These are phyloP conservation scores for Eubucco bourcierii DNA, from an alignment of 2,113 vertebrate genomes.

Conservation along the genomic window DNA sequence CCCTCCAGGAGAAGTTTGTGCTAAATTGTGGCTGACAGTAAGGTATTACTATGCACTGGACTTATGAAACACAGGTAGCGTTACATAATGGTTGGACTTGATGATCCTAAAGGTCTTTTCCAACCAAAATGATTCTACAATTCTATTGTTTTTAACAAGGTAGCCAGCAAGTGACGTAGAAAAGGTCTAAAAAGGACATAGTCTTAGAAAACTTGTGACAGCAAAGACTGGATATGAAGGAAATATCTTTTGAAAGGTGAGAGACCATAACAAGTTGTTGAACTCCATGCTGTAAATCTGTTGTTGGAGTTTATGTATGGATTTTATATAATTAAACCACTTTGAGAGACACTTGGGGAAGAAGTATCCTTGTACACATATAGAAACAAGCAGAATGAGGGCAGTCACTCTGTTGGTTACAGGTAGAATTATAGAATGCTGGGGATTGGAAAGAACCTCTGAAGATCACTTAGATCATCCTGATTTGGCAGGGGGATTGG, in stretches of 20 bases:
- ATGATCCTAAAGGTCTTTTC: too few relatives aligned
- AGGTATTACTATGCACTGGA: background rate
- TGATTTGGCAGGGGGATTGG: too few relatives aligned
- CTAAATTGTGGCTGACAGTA: background rate
- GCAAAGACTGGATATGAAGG: background rate
- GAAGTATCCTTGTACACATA: background rate
- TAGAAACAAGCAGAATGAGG: background rate
- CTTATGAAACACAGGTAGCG: background rate
- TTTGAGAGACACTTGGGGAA: background rate
- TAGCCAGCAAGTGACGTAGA: background rate
- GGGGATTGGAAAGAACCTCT: too few relatives aligned
- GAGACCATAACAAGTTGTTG: background rate
- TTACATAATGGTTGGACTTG: too few relatives aligned
- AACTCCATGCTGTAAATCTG: background rate
- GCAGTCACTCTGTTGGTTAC: background rate
- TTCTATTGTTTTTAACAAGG: background rate
- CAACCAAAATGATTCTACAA: too few relatives aligned
- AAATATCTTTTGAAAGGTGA: background rate
- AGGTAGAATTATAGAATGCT: too few relatives aligned
- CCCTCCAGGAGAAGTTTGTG: background rate
- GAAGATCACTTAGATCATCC: too few relatives aligned
- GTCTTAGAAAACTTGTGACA: background rate
- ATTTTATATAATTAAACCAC: background rate
- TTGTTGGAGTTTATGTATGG: background rate
- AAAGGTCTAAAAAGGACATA: background rate